Base-by-base conservation (phyloP, 2,113 vertebrate genomes). In the Gnathonemus longibarbis region DNA sequence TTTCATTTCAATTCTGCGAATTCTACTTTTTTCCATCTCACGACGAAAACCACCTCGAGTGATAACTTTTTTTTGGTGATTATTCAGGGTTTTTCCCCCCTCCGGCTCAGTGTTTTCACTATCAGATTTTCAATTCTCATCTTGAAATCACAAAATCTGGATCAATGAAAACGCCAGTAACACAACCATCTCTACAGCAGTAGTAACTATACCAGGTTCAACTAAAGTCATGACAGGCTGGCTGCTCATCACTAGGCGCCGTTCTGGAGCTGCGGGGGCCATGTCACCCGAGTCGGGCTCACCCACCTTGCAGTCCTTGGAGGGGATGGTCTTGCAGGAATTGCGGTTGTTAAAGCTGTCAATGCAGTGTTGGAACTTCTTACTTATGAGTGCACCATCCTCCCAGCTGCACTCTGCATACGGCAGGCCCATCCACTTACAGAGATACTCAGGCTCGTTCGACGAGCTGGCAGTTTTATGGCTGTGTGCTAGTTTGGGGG, bases 391-490 rank as follows among this genome's bases (percentile, higher is more conserved):
- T 15, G 97, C 97, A 0, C 97, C 98, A 0, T 99, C 98, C 83
- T 99, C 98, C 98, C 98, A 99, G 95, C 98, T 99, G 93, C 98
- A 99, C 90, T 99, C 98, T 0, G 97, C 97, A 39, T 99, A 99
- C 0, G 98, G 98, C 49, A 99, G 94, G 3, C 98, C 98, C 98
- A 99, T 99, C 98, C 98, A 99, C 90, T 99, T 99, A 91, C 98
- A 99, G 0, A 99, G 93, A 91, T 99, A 99, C 62, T 99, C 98
- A 0, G 98, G 98, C 86, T 99, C 98, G 35, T 97, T 97, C 0
- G 98, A 98, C 80, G 96, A 95, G 1, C 95, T 94, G 0, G 94
- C 46, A 0, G 90, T 95, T 94, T 97, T 98, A 89, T 97, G 97
- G 92, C 96, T 98, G 88, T 98, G 97, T 91, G 97, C 98, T 99